Percentiles rank a stretch among this genome's conserved stretches.
Conservation (phyloP, 2,888 invertebrate genomes). For the Cetonia aurata region DNA sequence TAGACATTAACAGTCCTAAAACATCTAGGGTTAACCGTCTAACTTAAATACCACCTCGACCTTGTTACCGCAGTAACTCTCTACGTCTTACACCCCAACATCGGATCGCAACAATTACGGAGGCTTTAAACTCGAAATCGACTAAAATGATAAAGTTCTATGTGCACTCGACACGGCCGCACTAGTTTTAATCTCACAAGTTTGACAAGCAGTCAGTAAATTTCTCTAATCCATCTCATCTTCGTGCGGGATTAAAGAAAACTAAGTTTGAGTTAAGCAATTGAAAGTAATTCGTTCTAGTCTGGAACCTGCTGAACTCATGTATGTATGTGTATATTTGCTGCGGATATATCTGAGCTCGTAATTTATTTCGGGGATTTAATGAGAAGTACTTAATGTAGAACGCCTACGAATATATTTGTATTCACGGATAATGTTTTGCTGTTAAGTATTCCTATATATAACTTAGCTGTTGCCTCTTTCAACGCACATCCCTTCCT, state of each 20-base stretch:
- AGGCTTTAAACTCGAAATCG: constrained; percentile 38
- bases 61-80: constrained; percentile 9
- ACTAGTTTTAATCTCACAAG: constrained; percentile 28
- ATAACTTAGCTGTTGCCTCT: no score
- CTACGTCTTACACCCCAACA: constrained; percentile 25
- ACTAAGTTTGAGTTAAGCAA: constrained; percentile 35
- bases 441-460: no score
- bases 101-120: constrained; percentile 34
- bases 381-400: background rate
- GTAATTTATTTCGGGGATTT: constrained; percentile 9
- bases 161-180: constrained; percentile 4
- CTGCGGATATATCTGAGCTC: background rate
- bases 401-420: no score
- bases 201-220: constrained; percentile 35
- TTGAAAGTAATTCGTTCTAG: constrained; percentile 37
- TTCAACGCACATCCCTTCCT: no score
- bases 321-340: background rate
- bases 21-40: constrained; percentile 22
- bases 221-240: constrained; percentile 33
- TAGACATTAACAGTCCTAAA: constrained; percentile 32
- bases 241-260: constrained; percentile 34
- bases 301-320: constrained; percentile 10
- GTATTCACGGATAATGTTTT: no score
- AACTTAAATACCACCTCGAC: constrained; percentile 15
- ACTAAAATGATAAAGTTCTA: constrained; percentile 36